Evolutionary conservation across 2,113 vertebrate species (phyloP).

Genomic region (Notechis scutatus): DNA sequence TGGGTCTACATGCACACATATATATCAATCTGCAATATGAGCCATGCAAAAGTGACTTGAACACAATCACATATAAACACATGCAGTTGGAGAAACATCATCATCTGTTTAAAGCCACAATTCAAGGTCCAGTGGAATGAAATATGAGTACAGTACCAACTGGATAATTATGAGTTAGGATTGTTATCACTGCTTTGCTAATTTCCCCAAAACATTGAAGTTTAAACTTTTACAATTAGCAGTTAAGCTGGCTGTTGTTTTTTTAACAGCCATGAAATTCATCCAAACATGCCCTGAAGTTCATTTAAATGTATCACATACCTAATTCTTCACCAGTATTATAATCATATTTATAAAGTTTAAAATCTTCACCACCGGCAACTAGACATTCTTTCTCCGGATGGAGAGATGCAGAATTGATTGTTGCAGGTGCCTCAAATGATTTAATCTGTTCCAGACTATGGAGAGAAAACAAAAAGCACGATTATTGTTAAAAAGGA

Average conservation of each 20-base stretch:
- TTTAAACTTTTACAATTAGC: not conserved
- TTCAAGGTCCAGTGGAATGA: not conserved
- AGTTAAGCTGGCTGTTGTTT: not conserved
- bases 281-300: not conserved
- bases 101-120: not conserved
- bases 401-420: conserved; percentile 96
- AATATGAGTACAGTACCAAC: not conserved
- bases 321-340: conserved; percentile 93
- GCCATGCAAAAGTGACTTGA: not conserved
- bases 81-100: not conserved
- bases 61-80: not conserved
- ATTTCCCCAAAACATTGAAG: not conserved
- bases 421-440: conserved; percentile 90
- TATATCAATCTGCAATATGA: not conserved
- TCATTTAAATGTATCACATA: conserved; percentile 56
- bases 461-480: not conserved
- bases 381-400: conserved; percentile 96
- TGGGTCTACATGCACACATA: not conserved
- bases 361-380: conserved; percentile 97
- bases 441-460: conserved; percentile 94
- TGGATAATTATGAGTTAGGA: not conserved
- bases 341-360: conserved; percentile 98
- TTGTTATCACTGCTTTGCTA: not conserved
- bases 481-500: not conserved
- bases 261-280: not conserved